Conservation (phyloP, 1,140 invertebrate species). For the Rhizoglyphus robini region DNA sequence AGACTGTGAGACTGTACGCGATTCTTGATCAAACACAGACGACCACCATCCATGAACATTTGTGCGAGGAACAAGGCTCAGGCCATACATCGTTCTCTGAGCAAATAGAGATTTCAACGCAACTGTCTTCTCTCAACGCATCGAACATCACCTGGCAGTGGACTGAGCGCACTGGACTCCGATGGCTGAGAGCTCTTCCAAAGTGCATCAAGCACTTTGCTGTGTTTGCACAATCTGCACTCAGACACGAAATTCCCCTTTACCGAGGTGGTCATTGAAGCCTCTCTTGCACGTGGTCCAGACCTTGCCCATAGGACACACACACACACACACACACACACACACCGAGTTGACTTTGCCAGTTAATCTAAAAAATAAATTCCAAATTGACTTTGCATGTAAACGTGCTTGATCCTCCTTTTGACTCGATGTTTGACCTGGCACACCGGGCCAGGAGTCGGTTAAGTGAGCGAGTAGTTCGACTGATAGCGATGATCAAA, state of each 20-base stretch:
- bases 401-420: constrained; percentile 1
- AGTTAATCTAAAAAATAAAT: constrained; percentile 15
- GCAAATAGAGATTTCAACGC: constrained; percentile 10
- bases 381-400: constrained; percentile 9
- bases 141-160: constrained; percentile 11
- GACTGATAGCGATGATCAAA: background rate
- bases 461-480: background rate
- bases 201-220: constrained; percentile 1
- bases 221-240: constrained; percentile 5
- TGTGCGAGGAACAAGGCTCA: background rate
- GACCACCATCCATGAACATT: constrained; percentile 3
- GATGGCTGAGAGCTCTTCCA: background rate
- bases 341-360: background rate
- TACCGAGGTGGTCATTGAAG: background rate
- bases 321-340: background rate
- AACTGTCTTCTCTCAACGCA: constrained; percentile 1
- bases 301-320: background rate
- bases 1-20: background rate
- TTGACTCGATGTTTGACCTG: background rate
- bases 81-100: background rate
- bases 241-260: constrained; percentile 1
- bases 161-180: too few relatives aligned
- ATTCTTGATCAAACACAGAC: constrained; percentile 11
- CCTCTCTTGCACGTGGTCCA: constrained; percentile 1
- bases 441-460: background rate